phyloP scores from a whole-genome alignment of 2,888 invertebrate species.

The Drosophila percnosoma region DNA sequence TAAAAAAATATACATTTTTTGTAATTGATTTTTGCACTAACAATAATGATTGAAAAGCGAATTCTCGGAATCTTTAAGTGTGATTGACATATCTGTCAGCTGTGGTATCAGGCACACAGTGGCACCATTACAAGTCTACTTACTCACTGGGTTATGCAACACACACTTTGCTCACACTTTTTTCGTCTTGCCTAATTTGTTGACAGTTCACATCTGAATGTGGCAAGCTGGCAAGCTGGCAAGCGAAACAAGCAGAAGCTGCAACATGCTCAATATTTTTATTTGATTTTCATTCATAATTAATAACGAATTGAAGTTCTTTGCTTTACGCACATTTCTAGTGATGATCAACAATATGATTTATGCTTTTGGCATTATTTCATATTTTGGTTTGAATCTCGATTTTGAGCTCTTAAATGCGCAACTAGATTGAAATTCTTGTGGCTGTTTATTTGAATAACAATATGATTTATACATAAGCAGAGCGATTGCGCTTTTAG shows the following conservation, averaged over 20 bases:
- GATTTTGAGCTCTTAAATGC: not conserved
- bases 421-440: not conserved
- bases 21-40: slow-evolving; percentile 9
- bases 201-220: slow-evolving; percentile 1
- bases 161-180: not conserved
- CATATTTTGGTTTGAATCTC: not conserved
- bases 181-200: not conserved
- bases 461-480: not conserved
- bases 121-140: not conserved
- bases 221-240: not conserved
- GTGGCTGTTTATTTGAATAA: not conserved
- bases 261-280: too few relatives aligned
- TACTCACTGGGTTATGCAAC: not conserved
- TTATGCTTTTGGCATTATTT: not conserved
- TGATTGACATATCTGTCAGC: slow-evolving; percentile 12
- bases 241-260: too few relatives aligned
- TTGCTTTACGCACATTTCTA: not conserved
- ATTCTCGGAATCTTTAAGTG: slow-evolving; percentile 20
- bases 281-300: not conserved
- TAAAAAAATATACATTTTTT: slow-evolving; percentile 12
- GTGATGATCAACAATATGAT: not conserved
- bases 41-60: not conserved
- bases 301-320: not conserved
- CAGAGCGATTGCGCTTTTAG: not conserved
- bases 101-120: not conserved